These are phyloP conservation scores for Prosapia bicincta DNA, from an alignment of 2,888 invertebrate species.

Conservation along the genomic window DNA sequence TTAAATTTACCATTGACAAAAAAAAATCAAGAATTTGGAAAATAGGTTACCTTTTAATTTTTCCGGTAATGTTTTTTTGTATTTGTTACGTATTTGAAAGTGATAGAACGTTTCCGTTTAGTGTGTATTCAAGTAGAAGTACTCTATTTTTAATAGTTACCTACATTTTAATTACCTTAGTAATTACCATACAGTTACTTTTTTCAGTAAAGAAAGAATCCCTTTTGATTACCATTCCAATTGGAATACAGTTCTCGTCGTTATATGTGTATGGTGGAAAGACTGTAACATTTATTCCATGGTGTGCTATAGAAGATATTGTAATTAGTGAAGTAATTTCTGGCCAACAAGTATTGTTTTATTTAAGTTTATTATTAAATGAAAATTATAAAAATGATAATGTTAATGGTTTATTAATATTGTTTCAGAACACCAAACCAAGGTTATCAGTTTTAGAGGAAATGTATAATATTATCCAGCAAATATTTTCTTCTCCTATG, in stretches of 20 bases:
- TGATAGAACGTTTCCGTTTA: background rate
- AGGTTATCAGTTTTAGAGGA: background rate
- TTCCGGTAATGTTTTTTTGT: background rate
- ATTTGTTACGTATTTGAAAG: background rate
- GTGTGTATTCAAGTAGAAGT: background rate
- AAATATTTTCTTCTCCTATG: background rate
- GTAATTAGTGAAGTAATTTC: background rate
- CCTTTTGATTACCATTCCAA: background rate
- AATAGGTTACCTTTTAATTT: background rate
- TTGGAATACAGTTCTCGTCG: background rate
- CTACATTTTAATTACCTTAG: background rate
- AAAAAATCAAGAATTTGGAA: background rate
- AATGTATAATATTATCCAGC: background rate
- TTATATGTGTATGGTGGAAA: background rate
- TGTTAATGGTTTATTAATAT: background rate
- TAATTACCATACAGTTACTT: background rate
- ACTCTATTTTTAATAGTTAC: background rate
- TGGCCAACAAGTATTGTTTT: background rate
- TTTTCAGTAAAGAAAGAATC: background rate
- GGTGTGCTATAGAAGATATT: background rate
- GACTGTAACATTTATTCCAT: background rate
- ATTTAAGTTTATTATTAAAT: background rate
- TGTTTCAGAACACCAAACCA: background rate
- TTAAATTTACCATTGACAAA: background rate
- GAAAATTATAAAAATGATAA: background rate